Evolutionary conservation across 2,797 vertebrate genomes (phyloP).

Genomic region (Sebastes hubbsi): DNA sequence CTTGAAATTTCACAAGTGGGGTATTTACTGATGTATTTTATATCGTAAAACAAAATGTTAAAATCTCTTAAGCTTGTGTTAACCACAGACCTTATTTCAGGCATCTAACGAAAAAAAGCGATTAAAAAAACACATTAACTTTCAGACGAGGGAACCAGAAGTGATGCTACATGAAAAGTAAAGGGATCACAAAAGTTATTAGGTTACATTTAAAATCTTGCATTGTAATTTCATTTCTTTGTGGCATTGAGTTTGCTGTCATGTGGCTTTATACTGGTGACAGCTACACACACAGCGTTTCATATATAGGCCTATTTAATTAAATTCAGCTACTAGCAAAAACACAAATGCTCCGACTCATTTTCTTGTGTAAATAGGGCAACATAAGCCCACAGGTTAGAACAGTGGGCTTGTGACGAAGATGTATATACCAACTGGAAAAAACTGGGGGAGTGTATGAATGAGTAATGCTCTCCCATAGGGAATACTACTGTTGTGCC

Average conservation of each 20-base stretch:
- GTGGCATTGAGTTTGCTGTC: background rate
- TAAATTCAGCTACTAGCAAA: slow-evolving; percentile 30
- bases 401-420: slow-evolving; percentile 2
- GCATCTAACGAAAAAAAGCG: no score
- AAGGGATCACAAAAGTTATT: background rate
- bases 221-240: background rate
- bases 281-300: slow-evolving; percentile 10
- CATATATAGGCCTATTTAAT: slow-evolving; percentile 22
- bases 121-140: no score
- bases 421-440: slow-evolving; percentile 29
- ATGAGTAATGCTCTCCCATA: slow-evolving; percentile 48
- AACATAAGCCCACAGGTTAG: slow-evolving; percentile 48
- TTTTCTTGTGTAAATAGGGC: slow-evolving; percentile 51
- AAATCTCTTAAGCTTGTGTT: no score
- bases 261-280: background rate
- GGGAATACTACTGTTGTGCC: slow-evolving; percentile 22
- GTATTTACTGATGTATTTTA: no score
- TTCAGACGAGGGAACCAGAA: no score
- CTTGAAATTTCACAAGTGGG: no score
- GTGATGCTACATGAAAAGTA: background rate
- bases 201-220: background rate
- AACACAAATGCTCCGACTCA: slow-evolving; percentile 28
- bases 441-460: slow-evolving; percentile 18
- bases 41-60: no score
- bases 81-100: no score